Base-by-base conservation (phyloP, 2,113 vertebrate genomes). In the Istiophorus platypterus region DNA sequence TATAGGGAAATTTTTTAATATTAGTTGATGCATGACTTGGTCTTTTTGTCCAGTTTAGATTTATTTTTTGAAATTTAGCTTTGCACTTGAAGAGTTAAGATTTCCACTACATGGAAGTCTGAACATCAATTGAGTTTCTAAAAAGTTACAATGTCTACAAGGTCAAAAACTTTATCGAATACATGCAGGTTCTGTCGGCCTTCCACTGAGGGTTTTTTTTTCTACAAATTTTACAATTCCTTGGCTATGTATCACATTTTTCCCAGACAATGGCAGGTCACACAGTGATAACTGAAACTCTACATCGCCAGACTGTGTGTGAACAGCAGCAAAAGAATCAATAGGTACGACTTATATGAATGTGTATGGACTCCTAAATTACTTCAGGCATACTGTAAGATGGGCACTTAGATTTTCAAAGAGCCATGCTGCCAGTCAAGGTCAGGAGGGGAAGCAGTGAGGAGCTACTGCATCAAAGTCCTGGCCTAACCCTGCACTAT, bases 341-440 rank as follows among this genome's bases (percentile, higher is more conserved):
- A 93, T 92, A 91, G 88, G 80, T 72, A 42, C 83, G 89, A 84
- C 89, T 86, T 90, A 84, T 88, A 90, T 92, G 88, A 92, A 94
- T 92, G 91, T 88, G 83, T 86, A 89, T 89, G 87, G 92, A 87
- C 91, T 90, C 72, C 82, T 85, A 91, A 88, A 92, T 92, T 92
- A 89, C 92, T 90, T 75, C 72, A 67, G 91, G 85, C 92, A 92
- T 88, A 90, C 87, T 87, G 78, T 90, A 89, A 89, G 90, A 92
- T 87, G 89, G 89, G 89, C 85, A 92, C 89, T 93, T 92, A 93
- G 79, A 89, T 90, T 92, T 93, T 90, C 93, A 93, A 94, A 94
- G 85, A 93, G 88, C 88, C 78, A 87, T 88, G 80, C 88, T 79
- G 88, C 84, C 90, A 91, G 89, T 93, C 92, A 94, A 94, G 94